phyloP scores from a whole-genome alignment of 2,888 invertebrate species.

The Noctua janthina region DNA sequence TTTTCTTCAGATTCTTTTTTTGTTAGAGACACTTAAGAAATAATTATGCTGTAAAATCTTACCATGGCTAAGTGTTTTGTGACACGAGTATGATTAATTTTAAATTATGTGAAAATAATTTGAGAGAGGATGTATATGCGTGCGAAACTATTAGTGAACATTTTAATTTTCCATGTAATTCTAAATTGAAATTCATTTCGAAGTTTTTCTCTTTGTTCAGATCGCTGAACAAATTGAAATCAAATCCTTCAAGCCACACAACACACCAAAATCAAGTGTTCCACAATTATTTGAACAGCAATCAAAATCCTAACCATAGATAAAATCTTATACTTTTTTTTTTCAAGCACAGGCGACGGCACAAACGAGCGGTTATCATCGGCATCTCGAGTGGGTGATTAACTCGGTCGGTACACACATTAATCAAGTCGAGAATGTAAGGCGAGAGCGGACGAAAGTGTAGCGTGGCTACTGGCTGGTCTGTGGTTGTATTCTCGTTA shows the following conservation, averaged over 20 bases:
- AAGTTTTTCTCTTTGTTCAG: background rate
- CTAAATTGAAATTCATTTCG: no score
- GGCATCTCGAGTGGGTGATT: conserved; percentile 86
- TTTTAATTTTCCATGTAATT: background rate
- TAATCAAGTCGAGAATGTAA: conserved; percentile 88
- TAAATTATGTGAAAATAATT: no score
- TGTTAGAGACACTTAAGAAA: background rate
- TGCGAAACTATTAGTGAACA: background rate
- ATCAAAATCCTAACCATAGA: conserved; percentile 56
- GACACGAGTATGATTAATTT: background rate
- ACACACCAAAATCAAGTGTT: conserved; percentile 10
- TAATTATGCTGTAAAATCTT: background rate
- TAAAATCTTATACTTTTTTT: conserved; percentile 61
- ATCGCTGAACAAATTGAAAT: background rate
- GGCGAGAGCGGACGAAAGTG: conserved; percentile 85
- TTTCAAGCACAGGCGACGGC: conserved; percentile 59
- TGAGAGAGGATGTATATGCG: no score
- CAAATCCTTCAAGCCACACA: background rate
- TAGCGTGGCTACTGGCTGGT: conserved; percentile 75
- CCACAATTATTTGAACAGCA: conserved; percentile 43
- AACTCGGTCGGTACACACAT: conserved; percentile 84
- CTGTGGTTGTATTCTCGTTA: conserved; percentile 67
- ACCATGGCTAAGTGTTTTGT: background rate
- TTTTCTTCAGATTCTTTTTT: background rate
- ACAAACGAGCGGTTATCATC: conserved; percentile 72